phyloP scores from a whole-genome alignment of 2,888 invertebrate genomes.

The Melinaea menophilus region DNA sequence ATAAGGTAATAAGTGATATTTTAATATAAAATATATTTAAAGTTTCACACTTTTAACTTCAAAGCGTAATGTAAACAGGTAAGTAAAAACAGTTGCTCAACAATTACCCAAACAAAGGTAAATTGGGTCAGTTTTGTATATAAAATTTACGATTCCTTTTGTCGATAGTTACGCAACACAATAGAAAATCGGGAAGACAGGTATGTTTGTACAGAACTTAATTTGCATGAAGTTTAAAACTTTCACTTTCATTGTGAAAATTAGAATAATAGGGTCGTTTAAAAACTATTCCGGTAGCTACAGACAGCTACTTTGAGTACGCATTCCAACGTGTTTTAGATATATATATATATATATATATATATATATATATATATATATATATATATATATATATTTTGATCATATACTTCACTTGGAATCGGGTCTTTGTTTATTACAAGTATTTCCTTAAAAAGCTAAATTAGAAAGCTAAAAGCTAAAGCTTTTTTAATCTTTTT shows the following conservation, averaged over 20 bases:
- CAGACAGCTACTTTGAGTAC: conserved; percentile 33
- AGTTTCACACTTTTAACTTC: no score
- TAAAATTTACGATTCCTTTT: conserved; percentile 60
- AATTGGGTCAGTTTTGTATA: conserved; percentile 51
- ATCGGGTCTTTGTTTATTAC: neutral
- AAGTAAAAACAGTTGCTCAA: conserved; percentile 45
- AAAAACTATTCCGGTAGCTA: conserved; percentile 39
- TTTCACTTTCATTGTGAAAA: conserved; percentile 68
- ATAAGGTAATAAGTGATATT: no score
- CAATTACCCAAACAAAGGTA: conserved; percentile 43
- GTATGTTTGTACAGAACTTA: conserved; percentile 54
- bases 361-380: neutral
- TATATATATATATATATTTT: neutral
- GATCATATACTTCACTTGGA: neutral
- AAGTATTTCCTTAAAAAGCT: conserved; percentile 1
- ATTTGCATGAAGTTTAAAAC: conserved; percentile 62
- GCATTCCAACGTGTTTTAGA: conserved; percentile 2
- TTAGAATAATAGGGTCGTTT: conserved; percentile 49
- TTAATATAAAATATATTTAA: no score
- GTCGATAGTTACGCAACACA: conserved; percentile 56
- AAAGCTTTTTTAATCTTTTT: no score
- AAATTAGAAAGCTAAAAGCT: no score
- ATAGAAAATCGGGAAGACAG: conserved; percentile 43
- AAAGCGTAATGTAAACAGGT: conserved; percentile 41
- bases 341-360: conserved; percentile 3